Evolutionary conservation across 2,797 vertebrate species (phyloP).

Genomic region (Lindbergichthys nudifrons): DNA sequence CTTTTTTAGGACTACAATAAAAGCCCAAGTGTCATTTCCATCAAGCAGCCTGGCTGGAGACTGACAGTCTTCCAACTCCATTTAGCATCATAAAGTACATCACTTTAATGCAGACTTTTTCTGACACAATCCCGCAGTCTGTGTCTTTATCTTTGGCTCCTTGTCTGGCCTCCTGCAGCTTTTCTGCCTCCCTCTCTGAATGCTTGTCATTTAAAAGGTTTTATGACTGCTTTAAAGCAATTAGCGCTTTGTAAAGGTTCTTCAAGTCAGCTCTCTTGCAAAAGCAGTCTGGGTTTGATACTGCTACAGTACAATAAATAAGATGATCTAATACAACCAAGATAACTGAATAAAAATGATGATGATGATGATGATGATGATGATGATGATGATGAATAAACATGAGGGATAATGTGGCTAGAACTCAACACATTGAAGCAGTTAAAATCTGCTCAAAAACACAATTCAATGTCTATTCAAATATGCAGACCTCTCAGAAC

Average conservation of each 20-base stretch:
- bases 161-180: constrained; percentile 19
- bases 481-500: too few species aligned
- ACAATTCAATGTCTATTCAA: too few species aligned
- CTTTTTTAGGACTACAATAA: constrained; percentile 69
- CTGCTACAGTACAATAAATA: not conserved
- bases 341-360: not conserved
- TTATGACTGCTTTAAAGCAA: constrained; percentile 27
- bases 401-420: too few species aligned
- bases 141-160: constrained; percentile 28
- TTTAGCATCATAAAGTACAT: constrained; percentile 66
- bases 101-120: constrained; percentile 53
- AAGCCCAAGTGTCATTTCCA: constrained; percentile 61
- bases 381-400: too few species aligned
- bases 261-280: constrained; percentile 23
- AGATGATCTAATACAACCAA: too few species aligned
- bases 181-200: constrained; percentile 7
- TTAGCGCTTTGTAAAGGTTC: constrained; percentile 18
- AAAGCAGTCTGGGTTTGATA: not conserved
- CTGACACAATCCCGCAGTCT: constrained; percentile 49
- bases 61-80: constrained; percentile 60
- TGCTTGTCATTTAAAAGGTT: constrained; percentile 21
- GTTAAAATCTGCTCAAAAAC: too few species aligned
- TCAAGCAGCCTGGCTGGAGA: constrained; percentile 55
- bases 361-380: too few species aligned
- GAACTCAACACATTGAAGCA: too few species aligned